These are phyloP conservation scores for Heliornis fulica DNA, from an alignment of 2,113 vertebrate species.

Conservation along the genomic window DNA sequence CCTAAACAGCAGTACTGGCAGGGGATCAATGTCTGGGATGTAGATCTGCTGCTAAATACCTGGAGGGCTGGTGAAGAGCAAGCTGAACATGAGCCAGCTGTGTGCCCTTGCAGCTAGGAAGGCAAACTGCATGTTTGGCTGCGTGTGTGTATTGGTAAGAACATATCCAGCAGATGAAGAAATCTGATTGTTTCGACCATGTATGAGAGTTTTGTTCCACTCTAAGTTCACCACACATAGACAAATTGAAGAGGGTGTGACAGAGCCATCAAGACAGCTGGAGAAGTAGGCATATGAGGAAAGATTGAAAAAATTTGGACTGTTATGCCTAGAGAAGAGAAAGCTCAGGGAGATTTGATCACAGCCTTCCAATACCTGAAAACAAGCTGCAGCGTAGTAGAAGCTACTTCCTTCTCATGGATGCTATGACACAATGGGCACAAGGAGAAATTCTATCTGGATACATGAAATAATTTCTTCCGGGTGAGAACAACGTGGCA, in stretches of 20 bases:
- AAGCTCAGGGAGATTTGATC: background rate
- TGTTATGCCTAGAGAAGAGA: background rate
- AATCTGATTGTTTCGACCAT: background rate
- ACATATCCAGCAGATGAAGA: background rate
- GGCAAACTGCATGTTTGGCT: background rate
- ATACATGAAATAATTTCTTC: background rate
- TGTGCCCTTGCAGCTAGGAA: background rate
- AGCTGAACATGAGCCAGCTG: background rate
- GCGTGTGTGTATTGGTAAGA: background rate
- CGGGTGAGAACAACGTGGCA: background rate
- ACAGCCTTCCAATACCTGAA: background rate
- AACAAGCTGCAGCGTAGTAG: background rate
- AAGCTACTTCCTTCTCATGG: background rate
- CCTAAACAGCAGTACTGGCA: background rate
- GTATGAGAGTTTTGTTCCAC: background rate
- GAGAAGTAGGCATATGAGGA: background rate
- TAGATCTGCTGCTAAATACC: background rate
- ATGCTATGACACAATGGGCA: background rate
- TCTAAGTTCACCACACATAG: fast-evolving
- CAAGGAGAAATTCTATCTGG: background rate
- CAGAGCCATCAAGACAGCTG: background rate
- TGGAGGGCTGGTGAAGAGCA: background rate
- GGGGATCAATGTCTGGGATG: too few relatives aligned
- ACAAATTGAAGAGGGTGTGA: background rate
- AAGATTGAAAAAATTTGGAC: background rate